Conservation (phyloP, 2,888 invertebrate genomes). For the Pseudeuparius sepicola region DNA sequence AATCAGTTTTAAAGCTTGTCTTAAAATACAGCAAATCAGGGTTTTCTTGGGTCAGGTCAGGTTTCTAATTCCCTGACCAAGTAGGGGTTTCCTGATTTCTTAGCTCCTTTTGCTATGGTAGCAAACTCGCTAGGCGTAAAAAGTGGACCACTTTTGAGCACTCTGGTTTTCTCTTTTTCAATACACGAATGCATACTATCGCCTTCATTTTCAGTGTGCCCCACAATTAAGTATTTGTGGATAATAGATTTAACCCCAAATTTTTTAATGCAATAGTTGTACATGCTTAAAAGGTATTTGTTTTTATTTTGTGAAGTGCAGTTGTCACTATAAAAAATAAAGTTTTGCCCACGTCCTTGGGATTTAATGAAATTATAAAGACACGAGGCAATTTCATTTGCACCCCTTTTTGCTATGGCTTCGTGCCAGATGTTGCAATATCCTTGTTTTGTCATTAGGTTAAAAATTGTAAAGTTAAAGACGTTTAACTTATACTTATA, state of each 20-base stretch:
- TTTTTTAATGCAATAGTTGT: slow-evolving; percentile 4
- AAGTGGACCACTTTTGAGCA: slow-evolving; percentile 2
- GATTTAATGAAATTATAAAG: slow-evolving; percentile 11
- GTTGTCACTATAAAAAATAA: slow-evolving; percentile 13
- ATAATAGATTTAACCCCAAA: neutral
- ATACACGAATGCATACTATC: slow-evolving; percentile 6
- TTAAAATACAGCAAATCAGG: too few species aligned
- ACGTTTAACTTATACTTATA: slow-evolving; percentile 16
- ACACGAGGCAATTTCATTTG: slow-evolving; percentile 13
- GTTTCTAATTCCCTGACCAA: slow-evolving; percentile 10
- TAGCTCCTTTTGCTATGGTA: neutral
- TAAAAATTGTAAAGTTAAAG: slow-evolving; percentile 13
- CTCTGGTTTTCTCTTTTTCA: neutral
- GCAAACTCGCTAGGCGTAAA: neutral
- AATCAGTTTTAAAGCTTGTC: too few species aligned
- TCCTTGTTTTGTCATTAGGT: slow-evolving; percentile 7
- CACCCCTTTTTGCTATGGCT: slow-evolving; percentile 10
- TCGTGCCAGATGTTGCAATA: slow-evolving; percentile 14
- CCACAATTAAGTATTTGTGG: slow-evolving; percentile 7
- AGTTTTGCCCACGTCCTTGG: slow-evolving; percentile 5
- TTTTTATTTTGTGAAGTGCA: slow-evolving; percentile 11
- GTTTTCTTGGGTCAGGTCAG: too few species aligned
- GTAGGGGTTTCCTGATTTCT: slow-evolving; percentile 6
- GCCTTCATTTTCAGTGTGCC: slow-evolving; percentile 6
- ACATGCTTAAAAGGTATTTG: slow-evolving; percentile 5